Percentiles rank a stretch among this genome's conserved stretches.
Conservation (phyloP, 2,113 vertebrate genomes). For the Paracanthobrama guichenoti region DNA sequence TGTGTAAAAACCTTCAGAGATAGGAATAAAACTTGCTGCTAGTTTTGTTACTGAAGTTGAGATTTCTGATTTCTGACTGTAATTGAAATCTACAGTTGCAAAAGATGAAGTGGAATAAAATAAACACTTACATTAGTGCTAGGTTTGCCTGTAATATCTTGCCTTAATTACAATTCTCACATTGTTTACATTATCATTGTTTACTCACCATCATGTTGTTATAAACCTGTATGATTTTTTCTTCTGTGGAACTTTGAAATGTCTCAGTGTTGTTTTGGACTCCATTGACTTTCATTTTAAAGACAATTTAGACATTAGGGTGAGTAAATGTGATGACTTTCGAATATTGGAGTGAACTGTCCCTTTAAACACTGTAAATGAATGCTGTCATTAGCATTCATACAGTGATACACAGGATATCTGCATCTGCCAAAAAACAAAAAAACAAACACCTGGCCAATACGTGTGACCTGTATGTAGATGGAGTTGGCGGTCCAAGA, state of each 20-base stretch:
- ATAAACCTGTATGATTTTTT: background rate
- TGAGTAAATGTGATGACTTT: background rate
- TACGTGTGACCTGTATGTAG: constrained; percentile 5
- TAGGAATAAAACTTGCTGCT: background rate
- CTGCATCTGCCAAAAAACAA: background rate
- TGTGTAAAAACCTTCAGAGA: background rate
- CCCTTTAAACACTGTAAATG: background rate
- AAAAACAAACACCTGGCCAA: constrained; percentile 19
- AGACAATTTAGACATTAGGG: background rate
- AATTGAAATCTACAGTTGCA: background rate
- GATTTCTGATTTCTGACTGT: background rate
- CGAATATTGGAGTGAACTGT: background rate
- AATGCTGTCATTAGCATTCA: constrained; percentile 15
- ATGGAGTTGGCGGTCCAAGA: background rate
- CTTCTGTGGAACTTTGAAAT: background rate
- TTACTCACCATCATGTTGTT: background rate
- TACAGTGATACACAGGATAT: background rate
- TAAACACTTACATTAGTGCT: background rate
- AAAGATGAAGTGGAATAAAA: background rate
- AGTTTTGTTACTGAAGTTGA: background rate
- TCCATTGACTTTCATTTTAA: background rate
- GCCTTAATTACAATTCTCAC: background rate
- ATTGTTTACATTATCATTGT: no score
- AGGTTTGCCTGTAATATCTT: background rate
- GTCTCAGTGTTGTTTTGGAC: background rate